A percentile compares a stretch with the other conserved stretches of the same genome.
phyloP scores from a whole-genome alignment of 2,113 vertebrate species.

The Xiphias gladius region DNA sequence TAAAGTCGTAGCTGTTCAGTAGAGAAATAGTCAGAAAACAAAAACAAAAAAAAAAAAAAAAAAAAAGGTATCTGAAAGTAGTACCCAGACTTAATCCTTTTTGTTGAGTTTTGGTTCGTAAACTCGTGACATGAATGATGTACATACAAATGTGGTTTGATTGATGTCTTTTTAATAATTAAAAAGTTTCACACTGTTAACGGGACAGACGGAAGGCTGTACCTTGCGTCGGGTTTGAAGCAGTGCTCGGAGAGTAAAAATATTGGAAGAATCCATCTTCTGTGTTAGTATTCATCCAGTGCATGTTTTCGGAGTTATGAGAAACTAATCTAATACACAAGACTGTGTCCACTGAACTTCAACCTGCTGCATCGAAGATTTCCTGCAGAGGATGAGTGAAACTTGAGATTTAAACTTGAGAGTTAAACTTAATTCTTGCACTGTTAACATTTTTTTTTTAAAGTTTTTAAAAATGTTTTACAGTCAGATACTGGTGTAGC shows the following conservation, averaged over 20 bases:
- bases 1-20: not conserved
- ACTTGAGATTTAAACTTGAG: not conserved
- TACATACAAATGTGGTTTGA: not conserved
- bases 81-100: not conserved
- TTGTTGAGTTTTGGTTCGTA: too few relatives aligned
- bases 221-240: too few relatives aligned
- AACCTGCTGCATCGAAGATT: not conserved
- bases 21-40: not conserved
- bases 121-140: not conserved
- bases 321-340: not conserved
- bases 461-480: too few relatives aligned
- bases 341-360: not conserved
- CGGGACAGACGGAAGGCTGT: not conserved
- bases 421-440: not conserved
- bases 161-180: not conserved
- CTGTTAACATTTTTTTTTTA: too few relatives aligned
- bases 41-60: too few relatives aligned
- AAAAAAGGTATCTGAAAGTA: too few relatives aligned
- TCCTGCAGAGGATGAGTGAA: not conserved
- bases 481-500: too few relatives aligned
- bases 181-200: not conserved
- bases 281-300: not conserved
- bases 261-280: not conserved
- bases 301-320: not conserved
- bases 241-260: not conserved